Conservation (phyloP, 2,888 invertebrate genomes). For the Epinotia brunnichana region DNA sequence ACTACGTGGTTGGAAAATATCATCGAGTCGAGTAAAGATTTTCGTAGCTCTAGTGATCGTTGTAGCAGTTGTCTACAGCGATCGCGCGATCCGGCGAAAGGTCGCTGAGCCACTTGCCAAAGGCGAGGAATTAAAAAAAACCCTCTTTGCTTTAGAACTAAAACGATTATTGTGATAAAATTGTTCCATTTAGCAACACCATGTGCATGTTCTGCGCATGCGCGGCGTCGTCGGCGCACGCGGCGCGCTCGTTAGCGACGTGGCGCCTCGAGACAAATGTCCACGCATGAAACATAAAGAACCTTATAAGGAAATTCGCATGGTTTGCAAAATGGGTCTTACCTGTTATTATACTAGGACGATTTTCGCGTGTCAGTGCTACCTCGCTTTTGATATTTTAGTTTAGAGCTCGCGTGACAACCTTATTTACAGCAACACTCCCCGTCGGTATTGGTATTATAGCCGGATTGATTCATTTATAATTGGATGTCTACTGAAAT, state of each 20-base stretch:
- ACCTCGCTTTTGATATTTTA: neutral
- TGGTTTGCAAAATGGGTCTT: neutral
- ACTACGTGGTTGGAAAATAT: no score
- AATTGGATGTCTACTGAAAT: constrained; percentile 26
- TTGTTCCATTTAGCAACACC: constrained; percentile 19
- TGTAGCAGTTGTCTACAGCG: no score
- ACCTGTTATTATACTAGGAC: neutral
- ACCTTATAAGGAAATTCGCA: neutral
- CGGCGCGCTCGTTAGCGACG: constrained; percentile 57
- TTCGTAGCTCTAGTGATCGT: no score
- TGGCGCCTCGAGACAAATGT: constrained; percentile 64
- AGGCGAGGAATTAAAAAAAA: no score
- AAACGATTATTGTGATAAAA: neutral
- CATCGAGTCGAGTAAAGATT: no score
- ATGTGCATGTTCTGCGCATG: constrained; percentile 20
- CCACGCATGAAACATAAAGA: constrained; percentile 10
- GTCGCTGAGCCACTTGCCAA: no score
- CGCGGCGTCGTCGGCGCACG: constrained; percentile 28
- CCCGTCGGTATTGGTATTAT: constrained; percentile 25
- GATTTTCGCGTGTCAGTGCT: neutral
- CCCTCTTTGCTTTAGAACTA: neutral
- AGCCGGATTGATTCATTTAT: constrained; percentile 37
- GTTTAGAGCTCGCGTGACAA: constrained; percentile 48
- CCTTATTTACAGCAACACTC: constrained; percentile 56
- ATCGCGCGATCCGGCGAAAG: no score